phyloP scores from a whole-genome alignment of 2,113 vertebrate genomes.

The Amblyornis subalaris region DNA sequence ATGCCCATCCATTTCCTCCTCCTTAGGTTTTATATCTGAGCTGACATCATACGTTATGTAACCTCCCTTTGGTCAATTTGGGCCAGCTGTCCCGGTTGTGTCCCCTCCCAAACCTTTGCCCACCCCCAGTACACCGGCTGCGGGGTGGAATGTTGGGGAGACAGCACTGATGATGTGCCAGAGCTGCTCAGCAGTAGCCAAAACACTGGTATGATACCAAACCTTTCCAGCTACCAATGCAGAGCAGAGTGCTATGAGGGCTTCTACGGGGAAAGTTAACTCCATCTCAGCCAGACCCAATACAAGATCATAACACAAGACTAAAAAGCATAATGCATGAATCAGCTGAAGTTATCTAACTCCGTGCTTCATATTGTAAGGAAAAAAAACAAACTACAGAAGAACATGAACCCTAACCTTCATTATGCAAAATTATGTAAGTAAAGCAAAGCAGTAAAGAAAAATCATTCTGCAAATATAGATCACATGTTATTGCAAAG shows the following conservation, averaged over 20 bases:
- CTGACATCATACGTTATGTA: rapidly evolving
- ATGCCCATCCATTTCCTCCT: background rate
- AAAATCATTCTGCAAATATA: constrained; percentile 41
- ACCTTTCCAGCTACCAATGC: background rate
- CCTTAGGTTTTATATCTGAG: background rate
- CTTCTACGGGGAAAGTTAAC: background rate
- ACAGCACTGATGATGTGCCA: background rate
- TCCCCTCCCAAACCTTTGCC: background rate
- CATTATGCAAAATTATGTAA: constrained; percentile 51
- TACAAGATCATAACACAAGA: background rate
- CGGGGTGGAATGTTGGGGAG: background rate
- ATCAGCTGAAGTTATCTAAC: background rate
- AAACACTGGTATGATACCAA: background rate
- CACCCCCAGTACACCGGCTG: rapidly evolving
- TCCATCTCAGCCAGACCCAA: background rate
- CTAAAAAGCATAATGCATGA: background rate
- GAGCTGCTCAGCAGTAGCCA: background rate
- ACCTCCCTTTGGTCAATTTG: background rate
- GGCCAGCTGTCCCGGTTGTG: background rate
- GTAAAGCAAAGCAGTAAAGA: constrained; percentile 21
- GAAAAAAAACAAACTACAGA: background rate
- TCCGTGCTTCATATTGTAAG: background rate
- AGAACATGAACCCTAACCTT: background rate
- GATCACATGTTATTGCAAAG: constrained; percentile 41
- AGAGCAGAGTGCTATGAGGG: background rate